A percentile compares a stretch with the other conserved stretches of the same genome.
phyloP scores from a whole-genome alignment of 1,140 invertebrate genomes.

The Condylostylus longicornis region DNA sequence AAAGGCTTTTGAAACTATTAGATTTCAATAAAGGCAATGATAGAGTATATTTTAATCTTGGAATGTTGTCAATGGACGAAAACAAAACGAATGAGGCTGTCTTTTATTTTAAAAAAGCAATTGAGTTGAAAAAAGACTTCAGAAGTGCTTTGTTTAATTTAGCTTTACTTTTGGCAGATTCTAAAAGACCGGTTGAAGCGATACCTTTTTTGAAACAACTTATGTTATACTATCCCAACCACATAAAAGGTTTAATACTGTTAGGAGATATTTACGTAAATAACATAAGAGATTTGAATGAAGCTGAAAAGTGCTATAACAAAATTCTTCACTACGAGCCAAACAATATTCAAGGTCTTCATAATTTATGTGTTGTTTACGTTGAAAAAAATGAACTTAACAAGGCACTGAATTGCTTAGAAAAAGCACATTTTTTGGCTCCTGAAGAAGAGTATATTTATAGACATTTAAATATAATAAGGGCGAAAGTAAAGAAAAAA shows the following conservation, averaged over 20 bases:
- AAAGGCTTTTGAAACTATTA: slow-evolving; percentile 65
- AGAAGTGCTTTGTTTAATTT: slow-evolving; percentile 89
- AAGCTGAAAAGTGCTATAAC: slow-evolving; percentile 85
- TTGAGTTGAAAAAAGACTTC: slow-evolving; percentile 72
- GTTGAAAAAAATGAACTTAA: slow-evolving; percentile 77
- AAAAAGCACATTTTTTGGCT: slow-evolving; percentile 60
- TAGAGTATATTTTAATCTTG: slow-evolving; percentile 83
- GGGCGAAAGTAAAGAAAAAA: too few relatives aligned
- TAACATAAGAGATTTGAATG: slow-evolving; percentile 83
- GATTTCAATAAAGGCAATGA: slow-evolving; percentile 69
- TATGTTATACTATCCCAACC: slow-evolving; percentile 80
- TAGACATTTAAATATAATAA: slow-evolving; percentile 57
- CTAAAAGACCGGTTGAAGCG: slow-evolving; percentile 75
- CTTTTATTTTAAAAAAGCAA: slow-evolving; percentile 72
- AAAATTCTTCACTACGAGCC: slow-evolving; percentile 76
- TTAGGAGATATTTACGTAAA: slow-evolving; percentile 95
- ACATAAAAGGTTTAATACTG: slow-evolving; percentile 86
- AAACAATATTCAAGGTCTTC: slow-evolving; percentile 82
- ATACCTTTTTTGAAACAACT: slow-evolving; percentile 85
- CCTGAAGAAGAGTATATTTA: slow-evolving; percentile 82
- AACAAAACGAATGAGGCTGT: slow-evolving; percentile 74
- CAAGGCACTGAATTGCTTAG: slow-evolving; percentile 68
- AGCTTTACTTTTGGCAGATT: slow-evolving; percentile 76
- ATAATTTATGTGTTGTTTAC: slow-evolving; percentile 91
- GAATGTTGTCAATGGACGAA: slow-evolving; percentile 94